Conservation (phyloP, 2,113 vertebrate genomes). For the Larimichthys polyactis region DNA sequence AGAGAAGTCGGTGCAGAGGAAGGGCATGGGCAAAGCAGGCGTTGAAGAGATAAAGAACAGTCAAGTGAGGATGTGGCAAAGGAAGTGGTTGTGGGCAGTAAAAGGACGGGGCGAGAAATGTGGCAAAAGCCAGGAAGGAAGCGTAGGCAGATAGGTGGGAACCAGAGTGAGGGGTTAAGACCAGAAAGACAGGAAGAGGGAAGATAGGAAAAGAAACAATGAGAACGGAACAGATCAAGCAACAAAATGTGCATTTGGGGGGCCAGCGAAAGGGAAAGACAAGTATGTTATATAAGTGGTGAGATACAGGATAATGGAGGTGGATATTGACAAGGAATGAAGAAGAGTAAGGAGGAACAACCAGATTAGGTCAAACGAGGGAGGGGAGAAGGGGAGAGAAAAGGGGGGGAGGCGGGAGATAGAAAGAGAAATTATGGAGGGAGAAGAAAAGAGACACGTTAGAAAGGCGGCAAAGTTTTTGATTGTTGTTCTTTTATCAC, state of each 20-base stretch:
- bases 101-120: constrained; percentile 17
- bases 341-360: neutral
- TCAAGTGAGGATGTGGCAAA: constrained; percentile 15
- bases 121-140: constrained; percentile 49
- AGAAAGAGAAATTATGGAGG: neutral
- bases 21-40: neutral
- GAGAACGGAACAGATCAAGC: constrained; percentile 15
- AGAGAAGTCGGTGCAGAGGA: neutral
- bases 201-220: constrained; percentile 19
- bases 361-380: constrained; percentile 24
- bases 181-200: constrained; percentile 29
- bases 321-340: constrained; percentile 30
- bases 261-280: neutral
- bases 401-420: neutral
- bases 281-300: neutral
- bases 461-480: constrained; percentile 13
- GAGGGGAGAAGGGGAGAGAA: neutral
- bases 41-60: neutral
- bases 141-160: constrained; percentile 26
- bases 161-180: neutral
- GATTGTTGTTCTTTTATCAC: neutral
- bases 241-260: neutral
- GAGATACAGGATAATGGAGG: constrained; percentile 3
- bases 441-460: constrained; percentile 18
- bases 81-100: constrained; percentile 34